phyloP scores from a whole-genome alignment of 2,797 vertebrate species.

The Rhinoraja longicauda region DNA sequence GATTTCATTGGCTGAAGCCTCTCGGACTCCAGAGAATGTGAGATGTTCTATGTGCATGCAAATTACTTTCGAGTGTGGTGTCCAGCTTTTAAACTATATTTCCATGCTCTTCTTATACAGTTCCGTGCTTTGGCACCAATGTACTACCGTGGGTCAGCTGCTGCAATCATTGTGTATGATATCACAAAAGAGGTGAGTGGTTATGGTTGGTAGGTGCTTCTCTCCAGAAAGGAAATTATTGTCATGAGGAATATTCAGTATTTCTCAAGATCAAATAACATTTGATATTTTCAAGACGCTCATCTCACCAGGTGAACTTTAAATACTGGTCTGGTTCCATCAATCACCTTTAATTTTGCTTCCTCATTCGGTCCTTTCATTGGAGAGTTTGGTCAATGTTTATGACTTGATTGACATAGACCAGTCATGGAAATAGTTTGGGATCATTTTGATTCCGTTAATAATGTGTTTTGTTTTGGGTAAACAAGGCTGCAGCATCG shows the following conservation, averaged over 20 bases:
- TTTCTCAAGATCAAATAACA: neutral
- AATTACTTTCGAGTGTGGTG: slow-evolving; percentile 35
- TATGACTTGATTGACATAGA: neutral
- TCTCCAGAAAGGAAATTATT: neutral
- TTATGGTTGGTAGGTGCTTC: neutral
- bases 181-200: slow-evolving; percentile 93
- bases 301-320: neutral
- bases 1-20: neutral
- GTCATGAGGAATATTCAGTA: neutral
- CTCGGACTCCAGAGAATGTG: neutral
- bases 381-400: neutral
- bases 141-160: slow-evolving; percentile 97
- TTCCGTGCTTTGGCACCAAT: slow-evolving; percentile 95
- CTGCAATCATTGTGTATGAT: slow-evolving; percentile 94
- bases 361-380: neutral
- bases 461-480: neutral
- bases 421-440: neutral
- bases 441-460: neutral
- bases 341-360: neutral
- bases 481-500: neutral
- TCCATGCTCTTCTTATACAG: slow-evolving; percentile 54
- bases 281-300: neutral
- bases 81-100: neutral
- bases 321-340: neutral
- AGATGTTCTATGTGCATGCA: neutral